A percentile compares a stretch with the other conserved stretches of the same genome.
Evolutionary conservation across 2,797 vertebrate species (phyloP).

Genomic region (Dromococcyx pavoninus): DNA sequence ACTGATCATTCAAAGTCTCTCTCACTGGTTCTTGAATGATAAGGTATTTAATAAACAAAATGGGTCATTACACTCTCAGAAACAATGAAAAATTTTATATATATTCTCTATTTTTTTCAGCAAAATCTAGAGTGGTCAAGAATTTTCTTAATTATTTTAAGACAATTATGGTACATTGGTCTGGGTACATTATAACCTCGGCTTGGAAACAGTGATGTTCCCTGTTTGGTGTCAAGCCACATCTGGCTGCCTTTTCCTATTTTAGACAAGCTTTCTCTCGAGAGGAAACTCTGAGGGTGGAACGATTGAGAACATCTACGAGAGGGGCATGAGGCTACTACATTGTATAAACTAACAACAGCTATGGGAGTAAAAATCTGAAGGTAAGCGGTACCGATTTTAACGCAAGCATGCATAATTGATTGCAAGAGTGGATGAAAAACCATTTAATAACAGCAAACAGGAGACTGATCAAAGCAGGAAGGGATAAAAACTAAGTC

Average conservation of each 20-base stretch:
- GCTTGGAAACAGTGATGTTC: not conserved
- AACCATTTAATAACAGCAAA: not conserved
- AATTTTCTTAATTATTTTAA: not conserved
- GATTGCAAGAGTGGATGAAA: not conserved
- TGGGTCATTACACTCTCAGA: not conserved
- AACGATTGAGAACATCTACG: not conserved
- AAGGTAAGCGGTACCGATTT: not conserved
- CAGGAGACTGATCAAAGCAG: slow-evolving; percentile 1
- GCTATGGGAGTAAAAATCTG: not conserved
- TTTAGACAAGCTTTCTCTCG: not conserved
- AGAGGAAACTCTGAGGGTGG: not conserved
- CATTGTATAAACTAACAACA: not conserved
- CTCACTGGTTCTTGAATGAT: not conserved
- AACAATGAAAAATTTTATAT: not conserved
- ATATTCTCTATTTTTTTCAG: not conserved
- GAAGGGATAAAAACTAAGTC: not conserved
- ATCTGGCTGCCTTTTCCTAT: not conserved
- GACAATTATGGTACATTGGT: not conserved
- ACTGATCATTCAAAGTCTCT: not conserved
- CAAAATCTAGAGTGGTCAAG: not conserved
- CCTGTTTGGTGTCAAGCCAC: not conserved
- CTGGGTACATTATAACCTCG: not conserved
- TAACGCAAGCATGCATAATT: not conserved
- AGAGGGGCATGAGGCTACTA: rapidly evolving
- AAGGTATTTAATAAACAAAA: not conserved